A percentile compares a stretch with the other conserved stretches of the same genome.
These are phyloP conservation scores for Sphaeridia pumilis DNA, from an alignment of 2,888 invertebrate species.

Conservation along the genomic window DNA sequence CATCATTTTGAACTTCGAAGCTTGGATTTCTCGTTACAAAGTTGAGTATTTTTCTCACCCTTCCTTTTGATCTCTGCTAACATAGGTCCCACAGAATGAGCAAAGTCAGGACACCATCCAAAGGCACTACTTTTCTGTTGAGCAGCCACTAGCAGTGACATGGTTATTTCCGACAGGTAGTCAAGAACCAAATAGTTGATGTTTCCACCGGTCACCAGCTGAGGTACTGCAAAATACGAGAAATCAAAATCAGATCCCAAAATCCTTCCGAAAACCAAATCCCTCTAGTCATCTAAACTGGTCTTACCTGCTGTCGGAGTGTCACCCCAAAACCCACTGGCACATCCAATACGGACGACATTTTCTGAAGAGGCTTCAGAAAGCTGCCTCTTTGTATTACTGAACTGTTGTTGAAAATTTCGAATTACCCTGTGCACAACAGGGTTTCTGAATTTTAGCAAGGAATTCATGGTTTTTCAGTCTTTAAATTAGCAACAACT, in stretches of 20 bases:
- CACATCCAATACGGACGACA: constrained; percentile 39
- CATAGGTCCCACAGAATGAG: constrained; percentile 41
- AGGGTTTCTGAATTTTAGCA: no score
- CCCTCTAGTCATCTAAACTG: not conserved
- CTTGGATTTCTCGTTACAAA: not conserved
- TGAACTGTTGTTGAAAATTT: no score
- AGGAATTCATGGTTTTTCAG: no score
- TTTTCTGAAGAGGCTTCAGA: no score
- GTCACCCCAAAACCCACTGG: constrained; percentile 47
- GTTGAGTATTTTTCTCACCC: constrained; percentile 37
- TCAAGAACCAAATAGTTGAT: constrained; percentile 44
- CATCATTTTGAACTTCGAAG: not conserved
- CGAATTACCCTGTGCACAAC: no score
- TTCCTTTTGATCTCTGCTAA: constrained; percentile 41
- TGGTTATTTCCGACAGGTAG: constrained; percentile 46
- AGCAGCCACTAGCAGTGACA: constrained; percentile 44
- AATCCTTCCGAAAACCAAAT: not conserved
- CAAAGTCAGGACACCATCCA: constrained; percentile 44
- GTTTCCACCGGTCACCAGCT: constrained; percentile 41
- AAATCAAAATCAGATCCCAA: not conserved
- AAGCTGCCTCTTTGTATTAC: no score
- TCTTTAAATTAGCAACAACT: no score
- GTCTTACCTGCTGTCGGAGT: constrained; percentile 42
- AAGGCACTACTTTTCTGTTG: constrained; percentile 41
- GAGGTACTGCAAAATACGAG: constrained; percentile 41